Evolutionary conservation across 2,888 invertebrate genomes (phyloP), one percentile per base, ranked within the genome.

Genomic region (Trisateles emortualis): DNA sequence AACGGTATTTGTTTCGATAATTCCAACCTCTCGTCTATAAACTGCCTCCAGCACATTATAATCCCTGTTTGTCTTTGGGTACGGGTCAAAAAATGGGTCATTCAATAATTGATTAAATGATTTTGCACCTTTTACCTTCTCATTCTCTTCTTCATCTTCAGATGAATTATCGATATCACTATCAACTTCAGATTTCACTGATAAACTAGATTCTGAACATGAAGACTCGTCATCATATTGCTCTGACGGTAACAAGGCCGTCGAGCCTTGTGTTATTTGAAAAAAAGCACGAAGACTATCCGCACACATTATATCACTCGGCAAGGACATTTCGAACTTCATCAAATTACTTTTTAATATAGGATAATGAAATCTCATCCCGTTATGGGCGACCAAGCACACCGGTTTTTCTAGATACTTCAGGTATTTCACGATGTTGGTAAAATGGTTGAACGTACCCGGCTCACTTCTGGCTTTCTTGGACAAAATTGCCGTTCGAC

Each of bases 341-440:
- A 74, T 76, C 35, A 87, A 60, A 68, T 96, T 95, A 41, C 94
- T 89, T 73, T 94, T 93, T 0, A 98, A 81, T 61, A 98, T 94
- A 0, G 96, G 97, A 84, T 95, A 98, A 84, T 98, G 98, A 84
- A 96, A 98, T 1, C 64, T 59, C 63, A 94, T 87, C 0, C 98
- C 98, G 86, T 97, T 97, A 70, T 98, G 97, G 0, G 97, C 96
- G 0, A 97, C 92, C 30, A 98, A 86, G 76, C 98, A 98, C 4
- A 96, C 92, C 0, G 97, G 97, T 62, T 94, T 91, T 0, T 87
- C 87, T 10, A 96, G 87, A 45, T 95, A 87, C 3, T 90, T 82
- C 0, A 98, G 79, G 75, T 97, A 98, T 1, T 81, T 79, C 16
- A 93, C 86, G 0, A 97, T 86, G 1, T 26, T 8, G 1, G 1